These are phyloP conservation scores for Chlorocebus sabaeus DNA, from an alignment of 2,113 vertebrate species.

Conservation along the genomic window DNA sequence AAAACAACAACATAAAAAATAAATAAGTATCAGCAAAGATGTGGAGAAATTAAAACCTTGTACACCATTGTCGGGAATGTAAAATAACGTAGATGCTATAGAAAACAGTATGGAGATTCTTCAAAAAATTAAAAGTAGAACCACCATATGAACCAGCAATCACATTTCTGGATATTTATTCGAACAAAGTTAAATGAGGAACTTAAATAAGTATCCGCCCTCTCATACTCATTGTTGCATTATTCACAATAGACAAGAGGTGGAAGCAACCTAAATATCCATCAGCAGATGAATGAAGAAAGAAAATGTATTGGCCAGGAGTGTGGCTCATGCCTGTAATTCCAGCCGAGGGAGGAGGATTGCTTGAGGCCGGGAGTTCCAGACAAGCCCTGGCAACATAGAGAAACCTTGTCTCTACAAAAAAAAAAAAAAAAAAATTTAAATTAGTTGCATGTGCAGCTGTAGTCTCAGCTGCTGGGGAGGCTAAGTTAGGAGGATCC, in stretches of 20 bases:
- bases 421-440: not conserved
- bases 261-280: not conserved
- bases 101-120: not conserved
- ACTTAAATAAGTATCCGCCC: not conserved
- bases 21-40: not conserved
- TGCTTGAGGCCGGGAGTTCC: not conserved
- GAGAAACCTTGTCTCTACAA: not conserved
- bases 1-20: not conserved
- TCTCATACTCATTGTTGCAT: not conserved
- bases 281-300: not conserved
- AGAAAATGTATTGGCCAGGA: not conserved
- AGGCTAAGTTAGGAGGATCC: not conserved
- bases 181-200: not conserved
- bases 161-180: not conserved
- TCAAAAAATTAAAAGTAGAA: not conserved
- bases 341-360: not conserved
- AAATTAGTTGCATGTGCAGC: not conserved
- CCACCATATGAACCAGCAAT: not conserved
- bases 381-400: not conserved
- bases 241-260: not conserved
- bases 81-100: not conserved
- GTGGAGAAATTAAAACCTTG: not conserved
- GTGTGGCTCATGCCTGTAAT: not conserved
- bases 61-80: not conserved
- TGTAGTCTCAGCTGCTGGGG: not conserved